Evolutionary conservation across 2,888 invertebrate species (phyloP).

Genomic region (Nebria brevicollis): DNA sequence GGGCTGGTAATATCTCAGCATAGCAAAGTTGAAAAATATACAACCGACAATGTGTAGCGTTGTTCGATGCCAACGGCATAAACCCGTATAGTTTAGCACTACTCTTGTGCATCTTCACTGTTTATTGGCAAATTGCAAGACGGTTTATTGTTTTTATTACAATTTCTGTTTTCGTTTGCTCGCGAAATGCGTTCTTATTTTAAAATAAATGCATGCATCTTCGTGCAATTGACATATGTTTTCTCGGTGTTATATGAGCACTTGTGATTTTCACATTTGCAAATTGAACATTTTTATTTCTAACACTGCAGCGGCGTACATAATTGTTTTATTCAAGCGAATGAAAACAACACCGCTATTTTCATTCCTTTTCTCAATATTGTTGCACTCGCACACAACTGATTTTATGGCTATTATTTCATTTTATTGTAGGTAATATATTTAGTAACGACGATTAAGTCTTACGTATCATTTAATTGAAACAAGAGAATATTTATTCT

Average conservation of each 20-base stretch:
- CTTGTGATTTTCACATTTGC: background rate
- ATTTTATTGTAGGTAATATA: too few species aligned
- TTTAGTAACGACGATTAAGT: too few species aligned
- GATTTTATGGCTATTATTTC: too few species aligned
- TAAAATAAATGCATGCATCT: background rate
- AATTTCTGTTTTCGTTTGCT: background rate
- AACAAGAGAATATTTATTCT: too few species aligned
- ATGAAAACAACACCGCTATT: too few species aligned
- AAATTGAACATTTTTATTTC: background rate
- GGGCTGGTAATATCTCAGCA: background rate
- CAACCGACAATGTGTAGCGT: background rate
- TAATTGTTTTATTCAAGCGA: background rate
- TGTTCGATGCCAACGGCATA: slow-evolving; percentile 20
- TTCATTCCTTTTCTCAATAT: too few species aligned
- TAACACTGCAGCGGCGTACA: background rate
- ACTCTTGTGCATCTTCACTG: slow-evolving; percentile 13
- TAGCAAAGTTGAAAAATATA: background rate
- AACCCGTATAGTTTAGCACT: slow-evolving; percentile 12
- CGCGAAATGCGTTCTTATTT: background rate
- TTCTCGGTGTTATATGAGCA: background rate
- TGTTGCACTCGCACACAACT: too few species aligned
- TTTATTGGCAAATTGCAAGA: slow-evolving; percentile 31
- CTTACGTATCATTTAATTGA: too few species aligned
- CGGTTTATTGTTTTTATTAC: slow-evolving; percentile 26
- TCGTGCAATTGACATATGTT: background rate